A percentile compares a stretch with the other conserved stretches of the same genome.
phyloP scores from a whole-genome alignment of 2,797 vertebrate genomes.

The Gambelia wislizenii region DNA sequence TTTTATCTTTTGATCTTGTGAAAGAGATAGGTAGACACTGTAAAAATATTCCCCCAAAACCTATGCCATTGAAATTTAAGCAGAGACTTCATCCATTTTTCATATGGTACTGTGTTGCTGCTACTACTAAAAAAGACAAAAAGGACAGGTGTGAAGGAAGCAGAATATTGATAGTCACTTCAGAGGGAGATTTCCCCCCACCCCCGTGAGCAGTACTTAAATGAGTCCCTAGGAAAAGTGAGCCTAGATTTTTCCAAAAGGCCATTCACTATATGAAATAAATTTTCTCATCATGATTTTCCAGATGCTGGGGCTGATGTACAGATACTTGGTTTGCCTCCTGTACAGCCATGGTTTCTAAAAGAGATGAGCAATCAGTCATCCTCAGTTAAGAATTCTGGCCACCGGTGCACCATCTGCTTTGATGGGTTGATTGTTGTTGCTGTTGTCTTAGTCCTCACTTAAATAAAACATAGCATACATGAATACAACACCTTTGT shows the following conservation, averaged over 20 bases:
- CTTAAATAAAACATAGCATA: neutral
- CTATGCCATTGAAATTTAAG: neutral
- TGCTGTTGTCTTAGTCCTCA: neutral
- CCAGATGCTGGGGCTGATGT: neutral
- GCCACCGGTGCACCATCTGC: neutral
- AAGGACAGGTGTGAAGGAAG: neutral
- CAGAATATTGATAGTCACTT: constrained; percentile 1
- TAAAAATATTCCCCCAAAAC: neutral
- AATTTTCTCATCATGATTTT: neutral
- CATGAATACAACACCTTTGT: too few species aligned
- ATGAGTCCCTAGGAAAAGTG: neutral
- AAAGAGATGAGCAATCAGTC: constrained; percentile 7
- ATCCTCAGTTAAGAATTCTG: constrained; percentile 19
- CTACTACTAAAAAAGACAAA: neutral
- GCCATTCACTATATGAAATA: neutral
- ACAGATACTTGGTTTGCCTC: neutral
- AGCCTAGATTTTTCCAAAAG: neutral
- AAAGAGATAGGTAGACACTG: neutral
- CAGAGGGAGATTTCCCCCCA: neutral
- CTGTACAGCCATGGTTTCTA: neutral
- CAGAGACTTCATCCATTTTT: neutral
- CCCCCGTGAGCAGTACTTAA: neutral
- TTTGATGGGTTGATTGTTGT: neutral
- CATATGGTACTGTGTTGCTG: neutral
- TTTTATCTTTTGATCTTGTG: neutral